These are phyloP conservation scores for Phalloptychus januarius DNA, from an alignment of 2,797 vertebrate genomes.

Conservation along the genomic window DNA sequence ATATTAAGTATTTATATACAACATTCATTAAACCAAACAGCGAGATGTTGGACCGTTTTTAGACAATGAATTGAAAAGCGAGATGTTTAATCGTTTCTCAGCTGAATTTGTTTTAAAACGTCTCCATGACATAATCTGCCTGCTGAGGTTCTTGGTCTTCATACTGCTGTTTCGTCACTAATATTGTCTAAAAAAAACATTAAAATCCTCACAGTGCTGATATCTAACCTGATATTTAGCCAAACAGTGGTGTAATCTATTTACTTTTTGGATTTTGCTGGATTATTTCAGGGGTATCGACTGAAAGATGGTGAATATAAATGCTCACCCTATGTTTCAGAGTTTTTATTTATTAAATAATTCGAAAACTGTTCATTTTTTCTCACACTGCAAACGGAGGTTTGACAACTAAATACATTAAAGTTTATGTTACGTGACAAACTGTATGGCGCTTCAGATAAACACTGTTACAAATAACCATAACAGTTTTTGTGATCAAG, in stretches of 20 bases:
- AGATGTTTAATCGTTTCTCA: neutral
- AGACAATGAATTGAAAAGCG: neutral
- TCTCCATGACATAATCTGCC: neutral
- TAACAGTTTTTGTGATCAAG: neutral
- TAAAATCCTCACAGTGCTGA: neutral
- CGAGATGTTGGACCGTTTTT: neutral
- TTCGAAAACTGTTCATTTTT: neutral
- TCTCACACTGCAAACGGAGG: neutral
- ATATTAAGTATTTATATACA: neutral
- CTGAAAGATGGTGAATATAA: neutral
- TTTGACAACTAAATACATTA: neutral
- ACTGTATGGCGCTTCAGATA: neutral
- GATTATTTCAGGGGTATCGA: neutral
- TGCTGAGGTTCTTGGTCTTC: neutral
- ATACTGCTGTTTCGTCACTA: neutral
- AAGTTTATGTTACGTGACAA: neutral
- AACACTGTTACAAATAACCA: too few relatives aligned
- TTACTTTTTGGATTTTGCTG: neutral
- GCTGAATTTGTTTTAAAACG: neutral
- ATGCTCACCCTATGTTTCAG: neutral
- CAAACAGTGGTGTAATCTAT: neutral
- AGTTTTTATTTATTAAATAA: neutral
- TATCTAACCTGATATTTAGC: neutral
- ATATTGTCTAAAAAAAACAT: neutral
- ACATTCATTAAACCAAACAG: neutral